phyloP scores from a whole-genome alignment of 2,888 invertebrate species.

The Lycia hirtaria region DNA sequence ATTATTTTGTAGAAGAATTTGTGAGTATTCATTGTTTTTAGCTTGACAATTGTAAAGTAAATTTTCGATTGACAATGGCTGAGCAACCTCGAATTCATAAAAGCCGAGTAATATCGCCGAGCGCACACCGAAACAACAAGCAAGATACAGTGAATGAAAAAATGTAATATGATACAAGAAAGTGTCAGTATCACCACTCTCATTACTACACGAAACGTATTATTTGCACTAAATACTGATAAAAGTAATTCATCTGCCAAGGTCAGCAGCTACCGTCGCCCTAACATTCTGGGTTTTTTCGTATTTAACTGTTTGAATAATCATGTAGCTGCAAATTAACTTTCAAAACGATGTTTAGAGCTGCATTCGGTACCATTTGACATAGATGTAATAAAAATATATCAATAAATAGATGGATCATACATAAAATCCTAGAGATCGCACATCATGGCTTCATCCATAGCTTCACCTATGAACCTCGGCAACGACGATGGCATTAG shows the following conservation, averaged over 20 bases:
- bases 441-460: conserved; percentile 61
- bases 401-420: conserved; percentile 71
- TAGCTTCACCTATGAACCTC: conserved; percentile 30
- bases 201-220: conserved; percentile 28
- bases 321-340: conserved; percentile 69
- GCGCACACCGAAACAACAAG: conserved; percentile 30
- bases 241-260: conserved; percentile 32
- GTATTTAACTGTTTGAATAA: conserved; percentile 52
- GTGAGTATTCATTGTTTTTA: conserved; percentile 60
- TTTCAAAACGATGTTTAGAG: conserved; percentile 65
- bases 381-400: conserved; percentile 53
- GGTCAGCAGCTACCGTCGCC: conserved; percentile 36
- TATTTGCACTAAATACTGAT: conserved; percentile 26
- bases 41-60: conserved; percentile 33
- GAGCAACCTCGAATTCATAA: conserved; percentile 62
- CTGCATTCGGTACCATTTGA: conserved; percentile 64
- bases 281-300: conserved; percentile 54
- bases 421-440: conserved; percentile 56
- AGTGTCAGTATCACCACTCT: conserved; percentile 21
- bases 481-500: conserved; percentile 22
- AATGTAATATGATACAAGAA: conserved; percentile 16
- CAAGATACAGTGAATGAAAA: conserved; percentile 37
- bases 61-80: conserved; percentile 52
- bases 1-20: conserved; percentile 61
- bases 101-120: conserved; percentile 43